phyloP scores from a whole-genome alignment of 2,113 vertebrate species.

The Hystrix cristata region DNA sequence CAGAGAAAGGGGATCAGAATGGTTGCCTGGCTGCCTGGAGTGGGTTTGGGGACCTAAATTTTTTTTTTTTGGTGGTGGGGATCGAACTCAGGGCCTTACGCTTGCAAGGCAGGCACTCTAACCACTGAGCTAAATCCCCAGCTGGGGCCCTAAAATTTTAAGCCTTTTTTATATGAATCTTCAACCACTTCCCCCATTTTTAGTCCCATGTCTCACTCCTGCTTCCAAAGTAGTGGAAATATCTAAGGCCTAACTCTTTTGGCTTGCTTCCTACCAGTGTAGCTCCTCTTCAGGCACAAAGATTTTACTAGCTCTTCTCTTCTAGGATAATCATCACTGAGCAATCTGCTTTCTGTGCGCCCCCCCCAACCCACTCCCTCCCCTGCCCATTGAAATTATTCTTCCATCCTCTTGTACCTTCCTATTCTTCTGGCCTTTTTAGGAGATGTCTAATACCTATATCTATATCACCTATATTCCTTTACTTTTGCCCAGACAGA shows the following conservation, averaged over 20 bases:
- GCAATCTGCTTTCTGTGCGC: not conserved
- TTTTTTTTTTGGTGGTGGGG: no score
- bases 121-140: no score
- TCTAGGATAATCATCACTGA: not conserved
- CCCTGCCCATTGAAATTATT: not conserved
- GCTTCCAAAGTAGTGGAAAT: not conserved
- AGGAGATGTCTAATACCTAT: not conserved
- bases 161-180: not conserved
- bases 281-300: not conserved
- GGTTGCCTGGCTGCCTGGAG: not conserved
- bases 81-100: no score
- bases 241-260: not conserved
- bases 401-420: not conserved
- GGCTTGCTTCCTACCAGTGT: not conserved
- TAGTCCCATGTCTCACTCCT: not conserved
- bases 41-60: not conserved
- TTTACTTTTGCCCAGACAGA: not conserved
- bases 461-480: not conserved
- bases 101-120: no score
- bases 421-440: not conserved
- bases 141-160: not conserved
- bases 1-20: not conserved
- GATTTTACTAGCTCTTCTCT: not conserved
- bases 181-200: not conserved
- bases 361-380: no score